These are phyloP conservation scores for Netelia inedita DNA, from an alignment of 2,888 invertebrate genomes.

Conservation along the genomic window DNA sequence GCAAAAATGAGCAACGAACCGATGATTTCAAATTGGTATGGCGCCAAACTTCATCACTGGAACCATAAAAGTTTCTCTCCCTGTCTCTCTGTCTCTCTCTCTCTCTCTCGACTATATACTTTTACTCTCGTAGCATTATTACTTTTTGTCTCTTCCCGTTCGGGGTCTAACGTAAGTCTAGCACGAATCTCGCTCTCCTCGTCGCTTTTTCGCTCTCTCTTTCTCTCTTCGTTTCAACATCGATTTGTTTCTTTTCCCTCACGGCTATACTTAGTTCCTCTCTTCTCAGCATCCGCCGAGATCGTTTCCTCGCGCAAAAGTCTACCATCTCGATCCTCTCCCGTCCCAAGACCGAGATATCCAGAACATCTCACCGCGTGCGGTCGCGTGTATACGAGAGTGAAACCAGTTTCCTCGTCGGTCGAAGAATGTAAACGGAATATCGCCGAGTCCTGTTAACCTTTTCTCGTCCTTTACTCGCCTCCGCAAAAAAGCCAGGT, in stretches of 20 bases:
- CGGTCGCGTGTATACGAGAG: conserved; percentile 62
- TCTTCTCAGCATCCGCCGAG: conserved; percentile 13
- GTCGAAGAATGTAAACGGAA: conserved; percentile 81
- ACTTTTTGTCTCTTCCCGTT: neutral
- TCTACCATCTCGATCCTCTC: conserved; percentile 5
- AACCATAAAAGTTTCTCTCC: conserved; percentile 27
- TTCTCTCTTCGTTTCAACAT: conserved; percentile 26
- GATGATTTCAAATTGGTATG: conserved; percentile 26
- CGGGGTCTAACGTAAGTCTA: neutral
- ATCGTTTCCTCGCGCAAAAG: conserved; percentile 28
- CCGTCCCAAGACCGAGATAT: conserved; percentile 39
- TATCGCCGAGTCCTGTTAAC: conserved; percentile 81
- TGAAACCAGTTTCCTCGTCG: conserved; percentile 79
- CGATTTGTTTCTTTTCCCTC: conserved; percentile 31
- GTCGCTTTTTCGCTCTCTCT: conserved; percentile 1
- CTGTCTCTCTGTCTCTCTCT: neutral
- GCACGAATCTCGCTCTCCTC: neutral
- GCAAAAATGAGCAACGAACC: neutral
- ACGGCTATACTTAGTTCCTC: conserved; percentile 62
- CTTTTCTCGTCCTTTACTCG: conserved; percentile 78
- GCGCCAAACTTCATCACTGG: conserved; percentile 28
- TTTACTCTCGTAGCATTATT: conserved; percentile 7
- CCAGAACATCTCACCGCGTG: conserved; percentile 34
- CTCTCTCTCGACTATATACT: neutral
- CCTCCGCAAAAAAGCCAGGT: conserved; percentile 34